phyloP scores from a whole-genome alignment of 2,797 vertebrate genomes.

The Agapornis canus region DNA sequence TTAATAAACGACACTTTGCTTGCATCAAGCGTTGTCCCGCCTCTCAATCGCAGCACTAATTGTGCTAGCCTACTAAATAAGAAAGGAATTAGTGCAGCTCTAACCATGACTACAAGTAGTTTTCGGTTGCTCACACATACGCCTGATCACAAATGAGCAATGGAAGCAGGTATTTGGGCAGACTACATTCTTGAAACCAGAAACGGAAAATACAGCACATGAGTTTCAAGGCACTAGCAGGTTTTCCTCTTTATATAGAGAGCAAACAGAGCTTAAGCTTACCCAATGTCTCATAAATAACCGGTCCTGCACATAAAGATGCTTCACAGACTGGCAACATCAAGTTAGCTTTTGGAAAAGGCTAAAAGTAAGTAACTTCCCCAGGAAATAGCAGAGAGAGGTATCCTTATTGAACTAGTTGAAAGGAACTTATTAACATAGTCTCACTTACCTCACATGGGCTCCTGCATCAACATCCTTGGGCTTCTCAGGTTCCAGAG shows the following conservation, averaged over 20 bases:
- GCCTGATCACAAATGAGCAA: not conserved
- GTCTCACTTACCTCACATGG: constrained; percentile 68
- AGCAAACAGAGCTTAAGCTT: not conserved
- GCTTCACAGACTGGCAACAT: not conserved
- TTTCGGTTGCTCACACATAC: not conserved
- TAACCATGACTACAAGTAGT: not conserved
- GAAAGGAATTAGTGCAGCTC: not conserved
- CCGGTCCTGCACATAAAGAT: not conserved
- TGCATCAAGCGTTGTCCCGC: too few relatives aligned
- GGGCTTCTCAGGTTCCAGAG: constrained; percentile 55
- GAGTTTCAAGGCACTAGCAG: not conserved
- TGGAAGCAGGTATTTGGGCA: not conserved
- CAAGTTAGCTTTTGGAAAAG: not conserved
- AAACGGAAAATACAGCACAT: not conserved
- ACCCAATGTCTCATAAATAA: not conserved
- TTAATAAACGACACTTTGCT: too few relatives aligned
- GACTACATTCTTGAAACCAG: not conserved
- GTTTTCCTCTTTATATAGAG: not conserved
- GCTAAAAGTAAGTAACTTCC: not conserved
- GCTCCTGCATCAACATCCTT: not conserved
- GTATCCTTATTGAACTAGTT: not conserved
- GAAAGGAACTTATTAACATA: not conserved
- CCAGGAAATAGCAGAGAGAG: not conserved
- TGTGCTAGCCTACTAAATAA: not conserved
- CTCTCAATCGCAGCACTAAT: too few relatives aligned